These are phyloP conservation scores for Drosophila cracens DNA, from an alignment of 2,888 invertebrate species.

Conservation along the genomic window DNA sequence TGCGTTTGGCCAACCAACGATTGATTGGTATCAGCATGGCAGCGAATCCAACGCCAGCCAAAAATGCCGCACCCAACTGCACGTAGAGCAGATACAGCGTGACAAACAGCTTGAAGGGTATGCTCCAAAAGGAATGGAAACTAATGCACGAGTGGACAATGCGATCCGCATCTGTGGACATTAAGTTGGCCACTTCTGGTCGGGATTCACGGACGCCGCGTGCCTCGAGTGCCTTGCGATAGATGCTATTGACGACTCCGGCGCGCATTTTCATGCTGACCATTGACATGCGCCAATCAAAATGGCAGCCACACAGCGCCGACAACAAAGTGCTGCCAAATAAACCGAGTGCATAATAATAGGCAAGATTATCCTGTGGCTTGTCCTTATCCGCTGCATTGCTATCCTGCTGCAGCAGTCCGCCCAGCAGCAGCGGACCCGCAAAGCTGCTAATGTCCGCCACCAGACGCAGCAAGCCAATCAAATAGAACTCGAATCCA, in stretches of 20 bases:
- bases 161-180: conserved; percentile 98
- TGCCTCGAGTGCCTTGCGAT: conserved; percentile 87
- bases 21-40: conserved; percentile 96
- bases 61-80: conserved; percentile 95
- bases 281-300: conserved; percentile 93
- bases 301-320: conserved; percentile 93
- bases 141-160: conserved; percentile 98
- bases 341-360: conserved; percentile 89
- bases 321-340: conserved; percentile 89
- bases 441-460: conserved; percentile 94
- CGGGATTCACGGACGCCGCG: conserved; percentile 85
- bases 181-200: conserved; percentile 97
- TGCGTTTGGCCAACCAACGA: conserved; percentile 94
- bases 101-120: conserved; percentile 92
- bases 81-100: conserved; percentile 93
- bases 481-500: conserved; percentile 92
- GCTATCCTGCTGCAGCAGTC: conserved; percentile 87
- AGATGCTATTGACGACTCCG: conserved; percentile 92
- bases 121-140: conserved; percentile 98
- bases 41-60: conserved; percentile 95
- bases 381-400: conserved; percentile 86
- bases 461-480: conserved; percentile 92
- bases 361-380: conserved; percentile 86
- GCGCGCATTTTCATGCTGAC: conserved; percentile 95
- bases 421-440: conserved; percentile 94